Evolutionary conservation across 2,113 vertebrate genomes (phyloP), one percentile per base, ranked within the genome.

Genomic region (Odocoileus virginianus): DNA sequence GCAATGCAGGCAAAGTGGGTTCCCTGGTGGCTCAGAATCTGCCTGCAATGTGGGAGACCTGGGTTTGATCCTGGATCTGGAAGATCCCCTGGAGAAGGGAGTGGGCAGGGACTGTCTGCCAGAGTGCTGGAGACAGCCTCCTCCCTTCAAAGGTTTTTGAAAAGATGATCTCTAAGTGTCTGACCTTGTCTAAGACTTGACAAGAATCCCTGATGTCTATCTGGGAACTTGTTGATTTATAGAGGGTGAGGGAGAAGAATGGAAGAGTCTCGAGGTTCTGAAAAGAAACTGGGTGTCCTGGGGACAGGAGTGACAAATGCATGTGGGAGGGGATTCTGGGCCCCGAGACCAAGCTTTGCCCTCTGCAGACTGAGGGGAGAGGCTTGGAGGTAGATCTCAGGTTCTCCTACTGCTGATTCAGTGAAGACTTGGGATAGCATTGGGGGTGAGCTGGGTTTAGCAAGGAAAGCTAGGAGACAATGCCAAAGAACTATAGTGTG

Each of bases 301-400:
- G 43, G 28, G 76, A 14, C 25, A 78, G 74, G 25, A 47, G 78
- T 33, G 2, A 7, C 43, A 52, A 8, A 16, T 43, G 17, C 43
- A 14, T 58, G 16, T 9, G 14, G 50, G 40, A 17, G 25, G 36
- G 40, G 23, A n/a, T 36, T 76, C 61, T 30, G 87, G 40, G 50
- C 3, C 3, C 16, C 0, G 0, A 3, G 55, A 33, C 1, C 28
- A 43, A 52, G 6, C 10, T 57, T 30, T 6, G 16, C 15, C 1
- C 5, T 36, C 45, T 54, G 76, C 19, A 28, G 82, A 60, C 12
- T 10, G 10, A 36, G 15, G 2, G 21, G 16, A 36, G 12, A 6
- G 16, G 14, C 13, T 47, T 23, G 28, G 33, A 16, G 1, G 71
- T 12, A 13, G 76, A 52, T 6, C 47, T 36, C 58, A 30, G 16